Base-by-base conservation (phyloP, 2,888 invertebrate species). In the Hemithea aestivaria region DNA sequence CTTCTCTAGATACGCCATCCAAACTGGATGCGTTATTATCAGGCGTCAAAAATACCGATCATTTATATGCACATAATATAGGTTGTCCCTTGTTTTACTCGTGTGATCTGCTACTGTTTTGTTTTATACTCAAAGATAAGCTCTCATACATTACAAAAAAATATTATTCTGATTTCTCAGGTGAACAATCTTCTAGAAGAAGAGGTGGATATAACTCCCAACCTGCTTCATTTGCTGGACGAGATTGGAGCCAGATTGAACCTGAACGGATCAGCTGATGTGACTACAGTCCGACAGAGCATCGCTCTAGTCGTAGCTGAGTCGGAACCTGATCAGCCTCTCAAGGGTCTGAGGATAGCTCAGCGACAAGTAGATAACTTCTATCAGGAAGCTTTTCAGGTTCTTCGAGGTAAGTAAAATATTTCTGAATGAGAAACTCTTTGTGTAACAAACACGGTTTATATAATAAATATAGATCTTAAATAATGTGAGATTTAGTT, bases 231-330 rank as follows among this genome's bases (percentile, higher is more conserved):
- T 9, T 51, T 83, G 20, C 51, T 87, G 1, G 87, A 87, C 23
- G 40, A 50, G n/a, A 43, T 87, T 2, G 84, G 82, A 0, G 50
- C 62, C 0, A 57, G 70, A 6, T 47, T 80, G 1, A 35, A 76
- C 10, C 62, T 88, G 16, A 68, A 71, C 7, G 78, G 77, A 0
- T 58, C 67, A 0, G 40, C 45, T 0, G 55, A 61, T 0, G 69
- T 58, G 0, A 44, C 62, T 0, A 53, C 75, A 0, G 60, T 83
- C 0, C 48, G 77, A 6, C 52, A 53, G 6, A 87, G 85, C 35
- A 63, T 85, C 0, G 84, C 87, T 0, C 41, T 88, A 22, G 33
- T 83, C 21, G 63, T 84, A 20, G 78, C 79, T 1, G 74, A 80
- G 16, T 68, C 77, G 0, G 51, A 58, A 1, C 75, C 79, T 0